Base-by-base conservation (phyloP, 1,140 invertebrate species). In the Tetragonula clypearis region DNA sequence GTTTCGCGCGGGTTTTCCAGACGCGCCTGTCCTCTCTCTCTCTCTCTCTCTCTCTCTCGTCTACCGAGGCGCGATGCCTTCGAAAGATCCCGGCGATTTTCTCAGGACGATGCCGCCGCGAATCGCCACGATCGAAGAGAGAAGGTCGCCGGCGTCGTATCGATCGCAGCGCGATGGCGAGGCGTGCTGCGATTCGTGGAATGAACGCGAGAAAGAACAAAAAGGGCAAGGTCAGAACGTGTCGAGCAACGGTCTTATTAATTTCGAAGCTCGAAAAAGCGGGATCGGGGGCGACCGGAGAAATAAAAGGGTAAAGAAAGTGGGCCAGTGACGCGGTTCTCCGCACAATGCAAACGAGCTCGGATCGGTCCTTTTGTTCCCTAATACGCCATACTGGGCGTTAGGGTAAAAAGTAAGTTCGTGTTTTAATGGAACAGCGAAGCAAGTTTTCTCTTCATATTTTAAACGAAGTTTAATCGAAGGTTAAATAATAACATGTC, bases 281-380 rank as follows among this genome's bases (percentile, higher is more conserved):
- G 53, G 19, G 0, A n/a, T n/a, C n/a, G 21, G 81, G 19, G 23
- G 30, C 73, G 65, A 58, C 19, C 14, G n/a, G 9, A 68, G 58
- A 14, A 66, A n/a, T 11, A 12, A 15, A 6, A 76, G 21, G 30
- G 30, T 14, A 21, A n/a, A 21, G 69, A 77, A 75, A 58, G 49
- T 69, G 81, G 74, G 74, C 71, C 71, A 74, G 80, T 21, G 55
- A 79, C n/a, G 65, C 14, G 68, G 23, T 23, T 41, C 15, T 14
- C 49, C 19, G 14, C 60, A 75, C 72, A 82, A 82, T 75, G 49
- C 71, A 35, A 35, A 53, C 26, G 73, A 81, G 81, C 72, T 55
- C 6, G 65, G 68, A 72, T 88, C 56, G 30, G 41, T 26, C 55
- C 82, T 85, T 71, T 88, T 76, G 78, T 75, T 26, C 55, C 17